These are phyloP conservation scores for Sycobia sp. DNA, from an alignment of 1,140 invertebrate species.

Conservation along the genomic window DNA sequence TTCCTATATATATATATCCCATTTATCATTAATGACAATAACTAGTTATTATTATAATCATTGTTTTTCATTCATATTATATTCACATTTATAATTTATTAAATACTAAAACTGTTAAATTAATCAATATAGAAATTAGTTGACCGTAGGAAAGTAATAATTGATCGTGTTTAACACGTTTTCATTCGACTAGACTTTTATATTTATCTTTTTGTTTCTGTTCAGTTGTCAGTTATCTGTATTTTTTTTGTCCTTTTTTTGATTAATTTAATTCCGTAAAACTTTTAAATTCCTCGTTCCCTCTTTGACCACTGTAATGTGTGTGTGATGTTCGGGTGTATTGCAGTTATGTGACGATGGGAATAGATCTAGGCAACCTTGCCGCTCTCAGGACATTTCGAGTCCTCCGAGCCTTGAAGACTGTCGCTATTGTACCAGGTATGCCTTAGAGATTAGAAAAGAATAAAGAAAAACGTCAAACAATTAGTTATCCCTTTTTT, in stretches of 20 bases:
- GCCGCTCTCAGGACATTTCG: constrained; percentile 98
- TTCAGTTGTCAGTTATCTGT: constrained; percentile 40
- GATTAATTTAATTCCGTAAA: constrained; percentile 13
- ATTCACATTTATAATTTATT: constrained; percentile 1
- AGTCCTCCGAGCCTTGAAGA: constrained; percentile 98
- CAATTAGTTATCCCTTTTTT: constrained; percentile 3
- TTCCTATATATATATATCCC: constrained; percentile 24
- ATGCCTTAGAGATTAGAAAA: constrained; percentile 55
- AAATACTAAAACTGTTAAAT: background rate
- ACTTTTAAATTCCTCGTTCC: constrained; percentile 36
- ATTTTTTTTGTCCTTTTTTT: constrained; percentile 35
- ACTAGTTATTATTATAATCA: constrained; percentile 14
- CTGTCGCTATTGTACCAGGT: constrained; percentile 99
- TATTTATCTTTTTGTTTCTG: no score
- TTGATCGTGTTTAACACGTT: constrained; percentile 45
- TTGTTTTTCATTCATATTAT: background rate
- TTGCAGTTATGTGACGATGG: constrained; percentile 98
- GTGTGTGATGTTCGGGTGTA: constrained; percentile 63
- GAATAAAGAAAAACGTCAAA: background rate
- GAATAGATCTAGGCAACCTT: constrained; percentile 97
- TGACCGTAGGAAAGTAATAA: constrained; percentile 40
- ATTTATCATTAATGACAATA: constrained; percentile 5
- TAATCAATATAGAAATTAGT: constrained; percentile 48
- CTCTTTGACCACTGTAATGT: constrained; percentile 61
- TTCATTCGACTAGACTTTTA: constrained; percentile 34